Evolutionary conservation across 2,888 invertebrate species (phyloP).

Genomic region (Stegophylla sp.): DNA sequence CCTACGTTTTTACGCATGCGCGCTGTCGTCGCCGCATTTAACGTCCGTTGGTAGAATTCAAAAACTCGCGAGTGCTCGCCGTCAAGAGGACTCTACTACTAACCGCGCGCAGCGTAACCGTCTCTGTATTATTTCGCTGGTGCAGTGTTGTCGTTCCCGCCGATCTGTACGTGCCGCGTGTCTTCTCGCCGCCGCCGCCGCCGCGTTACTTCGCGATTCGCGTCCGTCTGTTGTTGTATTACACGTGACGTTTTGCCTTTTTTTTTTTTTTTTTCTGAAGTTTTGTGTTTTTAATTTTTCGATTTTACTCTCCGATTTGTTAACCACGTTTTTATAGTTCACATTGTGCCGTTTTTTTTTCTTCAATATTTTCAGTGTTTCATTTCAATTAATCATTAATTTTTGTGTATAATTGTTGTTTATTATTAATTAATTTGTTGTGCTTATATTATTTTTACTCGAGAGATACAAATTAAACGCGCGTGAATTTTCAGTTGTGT

Average conservation of each 20-base stretch:
- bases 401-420: too few relatives aligned
- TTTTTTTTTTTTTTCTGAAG: too few relatives aligned
- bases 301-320: neutral
- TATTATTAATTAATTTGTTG: too few relatives aligned
- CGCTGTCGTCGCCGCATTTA: slow-evolving; percentile 13
- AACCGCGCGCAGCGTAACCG: neutral
- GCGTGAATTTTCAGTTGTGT: neutral
- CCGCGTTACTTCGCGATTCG: neutral
- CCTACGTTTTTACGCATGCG: slow-evolving; percentile 35
- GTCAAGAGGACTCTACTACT: neutral
- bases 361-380: too few relatives aligned
- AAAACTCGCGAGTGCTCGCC: slow-evolving; percentile 32
- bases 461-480: neutral
- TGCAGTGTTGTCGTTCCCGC: slow-evolving; percentile 38
- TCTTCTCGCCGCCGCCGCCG: neutral
- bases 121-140: neutral
- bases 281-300: neutral
- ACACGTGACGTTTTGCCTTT: neutral
- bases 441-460: too few relatives aligned
- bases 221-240: neutral
- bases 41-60: slow-evolving; percentile 52
- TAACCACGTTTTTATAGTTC: neutral
- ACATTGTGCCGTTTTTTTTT: neutral
- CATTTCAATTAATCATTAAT: too few relatives aligned
- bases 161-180: slow-evolving; percentile 20